A percentile compares a stretch with the other conserved stretches of the same genome.
Evolutionary conservation across 1,140 invertebrate species (phyloP).

Genomic region (Dolichoris vasculosae): DNA sequence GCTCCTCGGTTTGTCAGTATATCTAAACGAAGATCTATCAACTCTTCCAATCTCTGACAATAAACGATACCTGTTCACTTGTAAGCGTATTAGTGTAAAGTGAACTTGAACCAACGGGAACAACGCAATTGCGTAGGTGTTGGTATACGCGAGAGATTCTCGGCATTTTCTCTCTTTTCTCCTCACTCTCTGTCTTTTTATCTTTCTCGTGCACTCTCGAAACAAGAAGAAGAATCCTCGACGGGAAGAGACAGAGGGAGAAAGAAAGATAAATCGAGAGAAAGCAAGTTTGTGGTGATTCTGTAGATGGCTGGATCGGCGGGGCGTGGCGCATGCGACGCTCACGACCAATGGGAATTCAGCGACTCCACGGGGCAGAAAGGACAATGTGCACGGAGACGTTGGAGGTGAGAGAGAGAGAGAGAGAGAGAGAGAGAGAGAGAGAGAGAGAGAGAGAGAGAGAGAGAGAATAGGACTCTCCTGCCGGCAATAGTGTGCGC

Average conservation of each 20-base stretch:
- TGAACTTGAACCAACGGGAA: constrained; percentile 8
- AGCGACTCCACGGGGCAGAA: constrained; percentile 65
- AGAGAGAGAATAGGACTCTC: constrained; percentile 10
- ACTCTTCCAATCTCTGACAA: neutral
- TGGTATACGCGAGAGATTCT: constrained; percentile 30
- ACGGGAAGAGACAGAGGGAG: neutral
- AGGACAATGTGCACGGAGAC: constrained; percentile 70
- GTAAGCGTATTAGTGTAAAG: constrained; percentile 18
- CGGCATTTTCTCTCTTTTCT: constrained; percentile 12
- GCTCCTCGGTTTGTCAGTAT: neutral
- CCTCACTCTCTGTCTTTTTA: constrained; percentile 48
- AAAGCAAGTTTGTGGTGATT: constrained; percentile 61
- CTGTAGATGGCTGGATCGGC: constrained; percentile 63
- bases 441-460: constrained; percentile 42
- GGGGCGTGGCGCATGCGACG: constrained; percentile 72
- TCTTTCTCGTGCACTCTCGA: constrained; percentile 38
- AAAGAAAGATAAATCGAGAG: neutral
- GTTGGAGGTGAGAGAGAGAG: constrained; percentile 21
- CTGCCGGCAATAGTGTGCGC: neutral
- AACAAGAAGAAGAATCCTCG: constrained; percentile 34
- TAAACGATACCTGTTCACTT: neutral
- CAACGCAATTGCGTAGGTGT: constrained; percentile 40
- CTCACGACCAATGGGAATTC: constrained; percentile 70
- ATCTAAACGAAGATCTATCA: neutral
- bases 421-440: constrained; percentile 53